Base-by-base conservation (phyloP, 2,888 invertebrate species). In the Drosophila planitibia region DNA sequence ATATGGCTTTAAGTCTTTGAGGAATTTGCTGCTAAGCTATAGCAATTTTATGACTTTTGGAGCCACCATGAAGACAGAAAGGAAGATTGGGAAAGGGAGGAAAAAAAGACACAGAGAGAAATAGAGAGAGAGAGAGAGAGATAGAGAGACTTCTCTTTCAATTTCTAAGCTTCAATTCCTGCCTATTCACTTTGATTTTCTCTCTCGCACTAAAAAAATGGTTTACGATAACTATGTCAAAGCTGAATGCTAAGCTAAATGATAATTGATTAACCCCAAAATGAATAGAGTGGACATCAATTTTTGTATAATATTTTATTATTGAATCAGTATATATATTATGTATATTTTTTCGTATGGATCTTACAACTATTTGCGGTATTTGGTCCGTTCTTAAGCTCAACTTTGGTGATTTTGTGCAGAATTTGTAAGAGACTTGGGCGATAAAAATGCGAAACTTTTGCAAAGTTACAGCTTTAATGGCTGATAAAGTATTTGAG, bases 401-500 rank as follows among this genome's bases (percentile, higher is more conserved):
- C 19, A 51, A 28, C 28, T 51, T 51, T 28, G 28, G 4, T 19
- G 6, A 37, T 22, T 19, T 25, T 22, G 25, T 35, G 41, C 25
- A 28, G 12, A 7, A 33, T 32, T 7, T 44, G 35, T 44, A 37
- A 32, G 39, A 41, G 49, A 35, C 39, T 41, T 51, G 25, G 41
- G 41, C 52, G 28, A 67, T 47, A 32, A 37, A 66, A 52, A 66
- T 35, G 33, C 1, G 52, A 7, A 32, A 55, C 19, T 37, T 67
- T 44, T 51, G 25, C 22, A 49, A 37, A 25, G 32, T 25, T 22
- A 22, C 55, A 2, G 35, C 22, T 16, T 70, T 33, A 44, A 70
- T 70, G 44, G 52, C 22, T 41, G 19, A 33, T 59, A 70, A 59
- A 70, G 41, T 58, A 35, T 41, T 35, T 39, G 30, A 59, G n/a